These are phyloP conservation scores for Leucophenga varia DNA, from an alignment of 1,140 invertebrate species.

Conservation along the genomic window DNA sequence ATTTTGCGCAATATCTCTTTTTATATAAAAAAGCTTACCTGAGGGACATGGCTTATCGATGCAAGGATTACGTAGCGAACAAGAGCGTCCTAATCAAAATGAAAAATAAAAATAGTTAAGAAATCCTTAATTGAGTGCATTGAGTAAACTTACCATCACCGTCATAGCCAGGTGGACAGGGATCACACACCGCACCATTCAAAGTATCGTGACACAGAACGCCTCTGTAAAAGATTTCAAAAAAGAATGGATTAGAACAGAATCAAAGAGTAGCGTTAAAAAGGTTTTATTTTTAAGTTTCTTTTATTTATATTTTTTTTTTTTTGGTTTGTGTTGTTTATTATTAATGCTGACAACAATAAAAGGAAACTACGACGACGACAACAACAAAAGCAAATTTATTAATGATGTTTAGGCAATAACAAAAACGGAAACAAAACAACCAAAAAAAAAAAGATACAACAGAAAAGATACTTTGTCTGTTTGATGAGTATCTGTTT, in stretches of 20 bases:
- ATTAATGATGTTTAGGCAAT: conserved; percentile 41
- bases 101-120: too few species aligned
- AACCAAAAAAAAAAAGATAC: conserved; percentile 22
- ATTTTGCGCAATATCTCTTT: background rate
- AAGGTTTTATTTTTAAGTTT: conserved; percentile 31
- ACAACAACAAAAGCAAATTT: conserved; percentile 41
- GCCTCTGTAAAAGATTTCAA: conserved; percentile 60
- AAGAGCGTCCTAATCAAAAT: too few species aligned
- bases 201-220: conserved; percentile 76
- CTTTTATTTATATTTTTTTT: too few species aligned
- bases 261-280: too few species aligned
- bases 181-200: conserved; percentile 75
- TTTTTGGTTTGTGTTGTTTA: conserved; percentile 40
- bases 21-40: conserved; percentile 57
- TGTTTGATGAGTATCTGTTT: background rate
- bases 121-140: too few species aligned
- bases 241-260: background rate
- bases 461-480: conserved; percentile 24
- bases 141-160: too few species aligned
- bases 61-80: conserved; percentile 69
- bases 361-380: conserved; percentile 32
- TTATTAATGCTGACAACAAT: conserved; percentile 52
- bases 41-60: conserved; percentile 72
- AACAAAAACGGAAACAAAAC: conserved; percentile 14
- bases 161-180: conserved; percentile 79